Base-by-base conservation (phyloP, 2,888 invertebrate species). In the Phasia obesa region DNA sequence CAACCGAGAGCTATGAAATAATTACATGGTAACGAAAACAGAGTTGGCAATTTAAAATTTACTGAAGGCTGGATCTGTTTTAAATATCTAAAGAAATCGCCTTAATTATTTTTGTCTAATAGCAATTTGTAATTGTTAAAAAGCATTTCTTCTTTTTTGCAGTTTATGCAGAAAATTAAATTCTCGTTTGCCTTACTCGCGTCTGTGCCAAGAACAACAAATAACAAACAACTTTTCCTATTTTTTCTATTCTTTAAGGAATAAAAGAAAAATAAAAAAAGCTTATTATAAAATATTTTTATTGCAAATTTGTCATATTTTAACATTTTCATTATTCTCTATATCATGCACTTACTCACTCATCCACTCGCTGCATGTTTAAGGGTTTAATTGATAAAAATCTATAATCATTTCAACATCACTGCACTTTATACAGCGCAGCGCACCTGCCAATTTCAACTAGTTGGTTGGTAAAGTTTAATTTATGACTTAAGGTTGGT, bases 301-400 rank as follows among this genome's bases (percentile, higher is more conserved):
- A 49, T 23, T 38, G 15, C 59, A 49, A 35, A 38, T 11, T 9
- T 35, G 11, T 35, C 9, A 35, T 49, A 35, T 38, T 60, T 51
- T 47, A 71, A 49, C 47, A 38, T 49, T 38, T 60, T 51, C 51
- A 25, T 49, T 59, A n/a, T 35, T 4, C 17, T 49, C 23, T 59
- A 51, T 23, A 4, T 17, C 27, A 27, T 27, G 27, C 49, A 47
- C 47, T 47, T 13, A 35, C 13, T 21, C 60, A 25, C 31, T 38
- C 15, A 15, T 25, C 19, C 35, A 15, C 21, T 49, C 42, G 42
- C 7, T 27, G 9, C 51, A 31, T 31, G 44, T 62, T 17, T 3
- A 76, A 77, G 60, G 64, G 55, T 71, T 71, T 59, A 78, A 71
- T 78, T 71, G 78, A 78, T 71, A 71, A 78, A 78, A 71, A 78